Evolutionary conservation across 2,797 vertebrate genomes (phyloP), one percentile per base, ranked within the genome.

Genomic region (Carapus acus): DNA sequence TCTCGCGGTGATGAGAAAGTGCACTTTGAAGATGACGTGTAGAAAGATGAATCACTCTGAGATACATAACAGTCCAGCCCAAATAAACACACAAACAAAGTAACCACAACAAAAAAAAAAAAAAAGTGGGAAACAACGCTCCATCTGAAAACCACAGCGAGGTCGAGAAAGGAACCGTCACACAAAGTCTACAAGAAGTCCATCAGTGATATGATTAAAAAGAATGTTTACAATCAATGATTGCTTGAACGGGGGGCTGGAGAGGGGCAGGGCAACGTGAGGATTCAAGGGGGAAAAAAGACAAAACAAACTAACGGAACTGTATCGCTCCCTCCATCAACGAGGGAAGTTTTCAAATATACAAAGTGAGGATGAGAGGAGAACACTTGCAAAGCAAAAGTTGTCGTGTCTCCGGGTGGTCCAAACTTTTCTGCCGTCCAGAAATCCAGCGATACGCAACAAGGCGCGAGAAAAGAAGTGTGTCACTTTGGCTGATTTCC

Each of bases 401-500:
- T 40, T 51, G 34, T 54, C 49, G 31, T 8, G 54, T 53, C 60
- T 62, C 60, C 47, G 34, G 52, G 66, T 22, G 0, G 39, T 18
- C 19, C 19, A 60, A 71, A 4, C 5, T 19, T 63, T 74, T 62
- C n/a, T n/a, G n/a, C n/a, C 37, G 31, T 19, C 54, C 17, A 40
- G 15, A 65, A 37, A 38, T 57, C 54, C 43, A 49, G 44, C 41
- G 29, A 62, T 70, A 64, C 8, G 9, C 54, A 70, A 19, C 31
- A 59, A 45, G 24, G 43, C 62, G 37, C 19, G 27, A 41, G 29
- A 22, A 41, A 43, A 76, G 57, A 67, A 29, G 51, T 47, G 71
- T 57, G 74, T 79, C 73, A 66, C 58, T 81, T 89, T 81, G 85
- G 87, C 84, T 69, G 72, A 87, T 85, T 85, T 81, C 74, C 83